phyloP scores from a whole-genome alignment of 1,140 invertebrate genomes.

The Drosophila ficusphila region DNA sequence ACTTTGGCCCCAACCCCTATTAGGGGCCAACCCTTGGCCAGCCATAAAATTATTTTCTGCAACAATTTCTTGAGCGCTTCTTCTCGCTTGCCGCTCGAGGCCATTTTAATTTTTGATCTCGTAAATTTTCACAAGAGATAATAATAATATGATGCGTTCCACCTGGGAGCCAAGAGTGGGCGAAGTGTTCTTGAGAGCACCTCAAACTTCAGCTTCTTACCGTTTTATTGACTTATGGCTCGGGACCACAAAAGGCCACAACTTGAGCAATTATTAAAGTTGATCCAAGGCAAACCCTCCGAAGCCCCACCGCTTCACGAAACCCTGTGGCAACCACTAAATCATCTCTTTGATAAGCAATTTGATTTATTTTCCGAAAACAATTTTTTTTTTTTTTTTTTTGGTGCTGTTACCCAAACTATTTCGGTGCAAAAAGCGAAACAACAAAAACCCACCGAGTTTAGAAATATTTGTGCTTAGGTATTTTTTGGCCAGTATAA shows the following conservation, averaged over 20 bases:
- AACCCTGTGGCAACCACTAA: conserved; percentile 60
- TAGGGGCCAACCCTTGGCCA: conserved; percentile 66
- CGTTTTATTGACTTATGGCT: conserved; percentile 73
- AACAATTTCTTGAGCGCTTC: conserved; percentile 74
- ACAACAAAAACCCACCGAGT: conserved; percentile 39
- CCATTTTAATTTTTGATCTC: conserved; percentile 83
- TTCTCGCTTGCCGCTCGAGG: conserved; percentile 41
- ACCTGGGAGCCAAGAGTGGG: conserved; percentile 27
- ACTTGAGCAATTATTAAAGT: conserved; percentile 81
- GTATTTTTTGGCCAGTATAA: conserved; percentile 50
- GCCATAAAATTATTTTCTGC: conserved; percentile 79
- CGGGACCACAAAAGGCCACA: conserved; percentile 71
- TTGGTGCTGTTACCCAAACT: conserved; percentile 44
- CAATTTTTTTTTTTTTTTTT: conserved; percentile 62
- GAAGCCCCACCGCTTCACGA: background rate
- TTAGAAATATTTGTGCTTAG: conserved; percentile 55
- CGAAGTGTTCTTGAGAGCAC: background rate
- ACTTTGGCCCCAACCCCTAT: conserved; percentile 46
- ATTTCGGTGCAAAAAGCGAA: conserved; percentile 46
- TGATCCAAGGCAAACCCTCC: conserved; percentile 23
- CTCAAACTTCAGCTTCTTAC: conserved; percentile 22
- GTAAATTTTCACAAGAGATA: conserved; percentile 82
- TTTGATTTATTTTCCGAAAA: conserved; percentile 80
- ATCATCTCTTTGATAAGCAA: conserved; percentile 81
- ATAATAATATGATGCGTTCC: conserved; percentile 80